A percentile compares a stretch with the other conserved stretches of the same genome.
Evolutionary conservation across 1,140 invertebrate genomes (phyloP).

Genomic region (Drosophila yakuba): DNA sequence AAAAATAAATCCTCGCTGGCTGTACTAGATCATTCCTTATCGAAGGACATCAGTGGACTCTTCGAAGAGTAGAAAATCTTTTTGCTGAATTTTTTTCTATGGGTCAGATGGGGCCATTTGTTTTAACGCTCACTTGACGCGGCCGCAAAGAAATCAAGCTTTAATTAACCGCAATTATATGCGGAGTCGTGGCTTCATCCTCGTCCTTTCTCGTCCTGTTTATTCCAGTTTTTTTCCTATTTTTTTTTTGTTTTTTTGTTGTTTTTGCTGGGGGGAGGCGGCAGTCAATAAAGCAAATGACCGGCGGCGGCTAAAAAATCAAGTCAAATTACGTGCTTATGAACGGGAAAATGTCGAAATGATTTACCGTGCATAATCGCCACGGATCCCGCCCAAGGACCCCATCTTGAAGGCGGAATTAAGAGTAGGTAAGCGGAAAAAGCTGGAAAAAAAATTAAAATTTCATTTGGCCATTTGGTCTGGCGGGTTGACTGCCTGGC

Average conservation of each 20-base stretch:
- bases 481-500: background rate
- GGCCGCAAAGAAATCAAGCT: conserved; percentile 68
- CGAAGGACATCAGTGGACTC: conserved; percentile 17
- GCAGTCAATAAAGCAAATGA: conserved; percentile 75
- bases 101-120: conserved; percentile 32
- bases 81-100: background rate
- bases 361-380: conserved; percentile 84
- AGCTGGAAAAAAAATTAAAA: conserved; percentile 65
- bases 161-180: conserved; percentile 84
- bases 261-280: conserved; percentile 9
- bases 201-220: background rate
- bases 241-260: background rate
- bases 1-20: conserved; percentile 14
- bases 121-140: conserved; percentile 47
- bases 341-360: conserved; percentile 84
- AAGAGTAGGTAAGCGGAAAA: conserved; percentile 28
- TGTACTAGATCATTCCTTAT: conserved; percentile 43
- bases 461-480: conserved; percentile 65
- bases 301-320: conserved; percentile 62
- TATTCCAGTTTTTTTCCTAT: background rate
- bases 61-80: background rate
- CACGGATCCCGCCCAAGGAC: conserved; percentile 47
- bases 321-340: conserved; percentile 84
- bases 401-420: conserved; percentile 39
- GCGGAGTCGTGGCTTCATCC: conserved; percentile 61